Base-by-base conservation (phyloP, 2,888 invertebrate species). In the Antheraea yamamai region DNA sequence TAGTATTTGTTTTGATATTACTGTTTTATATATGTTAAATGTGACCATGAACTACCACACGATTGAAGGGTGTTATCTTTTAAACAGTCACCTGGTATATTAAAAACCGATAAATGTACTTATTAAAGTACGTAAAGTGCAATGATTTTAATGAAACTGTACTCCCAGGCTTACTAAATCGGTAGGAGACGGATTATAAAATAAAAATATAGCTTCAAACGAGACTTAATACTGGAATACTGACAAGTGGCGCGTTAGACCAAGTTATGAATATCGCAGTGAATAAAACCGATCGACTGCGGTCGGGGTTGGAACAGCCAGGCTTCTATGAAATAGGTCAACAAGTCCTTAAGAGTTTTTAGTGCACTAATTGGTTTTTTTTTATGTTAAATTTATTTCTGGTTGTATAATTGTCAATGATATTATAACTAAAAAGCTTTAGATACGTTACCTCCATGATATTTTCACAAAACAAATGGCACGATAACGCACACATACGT, bases 221-320 rank as follows among this genome's bases (percentile, higher is more conserved):
- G 16, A 66, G 16, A 30, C 20, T n/a, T 35, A 30, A 16, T 68
- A 35, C 14, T 35, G 16, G 20, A 70, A 70, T 70, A 70, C 39
- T 66, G 39, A 39, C 14, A 70, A 70, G 14, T 70, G 70, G 70
- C 70, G 20, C 8, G 14, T 8, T 16, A 70, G n/a, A 70, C 70
- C 39, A 70, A n/a, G 16, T 70, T 70, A 70, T 70, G 20, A 23
- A 70, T 26, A 39, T 39, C 70, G 35, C 12, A 39, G 35, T 20
- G n/a, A 70, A 39, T 39, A 39, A 70, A 70, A 39, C 70, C 70
- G 70, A 70, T 70, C 39, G 39, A 39, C 39, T 35, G 70, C 70
- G 39, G 70, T 70, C 39, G 39, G 39, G 39, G 10, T 39, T 70
- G 70, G 39, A 70, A 70, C 39, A 70, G n/a, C 70, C 39, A n/a